phyloP scores from a whole-genome alignment of 2,113 vertebrate species.

The Leptobrachium ailaonicum region DNA sequence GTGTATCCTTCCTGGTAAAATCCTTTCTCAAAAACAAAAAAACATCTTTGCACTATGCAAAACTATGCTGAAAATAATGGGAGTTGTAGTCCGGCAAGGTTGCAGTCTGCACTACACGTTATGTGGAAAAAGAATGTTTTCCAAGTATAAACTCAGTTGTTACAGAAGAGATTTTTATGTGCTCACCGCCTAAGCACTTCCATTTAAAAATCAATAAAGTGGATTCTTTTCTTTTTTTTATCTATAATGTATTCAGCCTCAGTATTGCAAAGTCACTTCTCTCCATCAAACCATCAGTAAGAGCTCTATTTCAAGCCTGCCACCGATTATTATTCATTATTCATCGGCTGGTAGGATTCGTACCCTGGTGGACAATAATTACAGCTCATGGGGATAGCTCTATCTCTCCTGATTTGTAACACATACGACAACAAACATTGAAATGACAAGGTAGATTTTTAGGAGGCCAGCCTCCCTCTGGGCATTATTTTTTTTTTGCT shows the following conservation, averaged over 20 bases:
- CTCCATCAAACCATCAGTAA: background rate
- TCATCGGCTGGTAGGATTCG: background rate
- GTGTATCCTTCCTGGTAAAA: no score
- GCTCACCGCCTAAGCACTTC: constrained; percentile 2
- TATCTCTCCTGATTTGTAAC: no score
- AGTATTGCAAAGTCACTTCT: constrained; percentile 2
- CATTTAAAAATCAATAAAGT: constrained; percentile 30
- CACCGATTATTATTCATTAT: constrained; percentile 4
- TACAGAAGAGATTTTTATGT: background rate
- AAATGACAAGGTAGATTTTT: no score
- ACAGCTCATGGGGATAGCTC: no score
- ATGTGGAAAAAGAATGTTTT: background rate
- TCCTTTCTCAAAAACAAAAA: no score
- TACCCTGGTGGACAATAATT: no score
- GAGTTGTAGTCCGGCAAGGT: no score
- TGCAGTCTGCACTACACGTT: background rate
- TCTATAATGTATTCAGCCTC: background rate
- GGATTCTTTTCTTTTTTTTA: background rate
- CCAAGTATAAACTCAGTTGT: background rate
- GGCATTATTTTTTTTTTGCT: no score
- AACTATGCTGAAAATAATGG: no score
- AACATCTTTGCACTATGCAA: no score
- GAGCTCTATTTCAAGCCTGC: background rate
- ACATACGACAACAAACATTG: no score
- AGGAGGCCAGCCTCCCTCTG: no score